Base-by-base conservation (phyloP, 1,140 invertebrate species). In the Diprion similis region DNA sequence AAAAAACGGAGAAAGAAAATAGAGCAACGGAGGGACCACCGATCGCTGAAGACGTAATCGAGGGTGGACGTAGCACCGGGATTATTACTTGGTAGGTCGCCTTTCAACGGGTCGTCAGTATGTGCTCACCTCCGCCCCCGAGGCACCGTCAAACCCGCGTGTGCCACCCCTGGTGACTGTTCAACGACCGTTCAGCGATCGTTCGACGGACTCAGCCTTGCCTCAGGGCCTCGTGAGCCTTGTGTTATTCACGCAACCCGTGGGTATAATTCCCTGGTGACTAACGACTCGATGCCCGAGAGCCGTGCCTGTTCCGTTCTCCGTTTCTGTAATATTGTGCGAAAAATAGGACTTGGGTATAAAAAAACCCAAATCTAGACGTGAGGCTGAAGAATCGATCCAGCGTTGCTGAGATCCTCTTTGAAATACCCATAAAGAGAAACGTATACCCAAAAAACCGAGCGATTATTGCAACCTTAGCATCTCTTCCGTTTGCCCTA, bases 181-280 rank as follows among this genome's bases (percentile, higher is more conserved):
- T 59, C 51, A 59, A 13, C 51, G 51, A 59, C 51, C 51, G 51
- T 59, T 59, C 51, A 17, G 51, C n/a, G 51, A 59, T 17, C 51
- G 51, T 59, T 59, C 24, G 24, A 37, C 24, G 24, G 24, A 37
- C 24, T 37, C 24, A 37, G 24, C 24, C 24, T 17, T 17, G 51
- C 11, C 51, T 59, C 51, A 37, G 24, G n/a, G 51, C 11, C 51
- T 9, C 51, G 9, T 59, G 51, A 59, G n/a, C 51, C 51, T 13
- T 59, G 51, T 17, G 51, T 59, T 59, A 59, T 59, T 59, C 51
- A 59, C 11, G 51, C 51, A 59, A 59, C 51, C 11, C 51, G n/a
- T 59, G 51, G n/a, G 51, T 59, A 59, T 59, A 59, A 59, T 59
- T 59, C 51, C 51, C 51, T 17, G n/a, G 51, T 17, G 51, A 59